A percentile compares a stretch with the other conserved stretches of the same genome.
These are phyloP conservation scores for Tangara arthus DNA, from an alignment of 2,797 vertebrate genomes.

Conservation along the genomic window DNA sequence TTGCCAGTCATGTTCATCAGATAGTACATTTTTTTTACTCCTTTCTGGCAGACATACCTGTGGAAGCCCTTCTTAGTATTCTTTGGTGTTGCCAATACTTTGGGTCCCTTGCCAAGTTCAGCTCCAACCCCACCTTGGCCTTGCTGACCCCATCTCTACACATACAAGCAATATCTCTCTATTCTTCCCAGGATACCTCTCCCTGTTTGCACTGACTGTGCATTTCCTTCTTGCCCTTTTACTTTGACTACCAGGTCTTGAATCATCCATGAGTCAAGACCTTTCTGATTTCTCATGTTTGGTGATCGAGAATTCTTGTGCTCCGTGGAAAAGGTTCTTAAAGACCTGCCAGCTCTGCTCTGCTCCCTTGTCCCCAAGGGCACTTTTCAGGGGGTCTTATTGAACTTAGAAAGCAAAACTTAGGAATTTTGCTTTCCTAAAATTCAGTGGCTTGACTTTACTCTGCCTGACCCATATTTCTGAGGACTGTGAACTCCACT, in stretches of 20 bases:
- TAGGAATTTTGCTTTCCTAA: not conserved
- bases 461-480: not conserved
- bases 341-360: not conserved
- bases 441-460: not conserved
- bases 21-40: not conserved
- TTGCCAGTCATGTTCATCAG: not conserved
- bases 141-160: not conserved
- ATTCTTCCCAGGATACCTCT: not conserved
- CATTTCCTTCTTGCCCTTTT: not conserved
- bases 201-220: not conserved
- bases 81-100: not conserved
- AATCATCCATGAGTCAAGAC: not conserved
- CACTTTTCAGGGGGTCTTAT: not conserved
- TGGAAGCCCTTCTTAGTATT: not conserved
- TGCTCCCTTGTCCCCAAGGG: not conserved
- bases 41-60: not conserved
- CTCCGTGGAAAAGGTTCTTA: fast-evolving
- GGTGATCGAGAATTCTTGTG: not conserved
- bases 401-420: not conserved
- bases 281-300: fast-evolving
- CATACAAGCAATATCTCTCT: not conserved
- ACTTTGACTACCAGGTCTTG: not conserved
- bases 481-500: not conserved
- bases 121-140: not conserved
- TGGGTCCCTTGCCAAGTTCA: not conserved